Base-by-base conservation (phyloP, 2,797 vertebrate genomes). In the Chelonia mydas region DNA sequence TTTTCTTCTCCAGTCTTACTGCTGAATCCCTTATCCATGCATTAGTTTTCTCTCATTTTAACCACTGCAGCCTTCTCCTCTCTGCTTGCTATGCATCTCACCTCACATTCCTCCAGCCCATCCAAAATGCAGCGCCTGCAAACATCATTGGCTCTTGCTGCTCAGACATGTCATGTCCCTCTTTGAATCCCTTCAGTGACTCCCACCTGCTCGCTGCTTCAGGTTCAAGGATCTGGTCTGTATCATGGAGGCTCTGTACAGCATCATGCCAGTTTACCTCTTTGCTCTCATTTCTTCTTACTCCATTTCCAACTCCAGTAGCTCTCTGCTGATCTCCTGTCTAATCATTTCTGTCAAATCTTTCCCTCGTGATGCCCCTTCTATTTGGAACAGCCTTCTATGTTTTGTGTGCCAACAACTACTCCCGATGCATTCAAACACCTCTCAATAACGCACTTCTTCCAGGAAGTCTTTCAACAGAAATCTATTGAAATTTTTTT, bases 1-100 rank as follows among this genome's bases (percentile, higher is more conserved):
- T 41, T 80, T 90, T 93, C 93, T 45, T 74, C 94, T 95, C 89
- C 90, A 82, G 53, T 90, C n/a, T 93, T 77, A 51, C 19, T 65
- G 13, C 2, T 4, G 77, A 1, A 1, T 88, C 47, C 7, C 65
- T 95, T 92, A n/a, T 31, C 45, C 51, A 59, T 80, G 47, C 87
- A 87, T 15, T 25, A 33, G 57, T 93, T 84, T 94, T 83, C 68
- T 88, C 95, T 91, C 88, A 16, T 28, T 92, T 93, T 93, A 12
- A 31, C 84, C 31, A 89, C 84, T 51, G 19, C 3, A 12, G 10
- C 3, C 84, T 91, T 90, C 77, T 91, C 25, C 74, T 81, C 2
- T 65, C 61, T 92, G 28, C 5, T 11, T 5, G 49, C 16, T 16
- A 31, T 17, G 28, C 13, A 28, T 50, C 16, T 78, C 76, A 17